phyloP scores from a whole-genome alignment of 2,888 invertebrate genomes.

The Pseudolycoriella hygida region DNA sequence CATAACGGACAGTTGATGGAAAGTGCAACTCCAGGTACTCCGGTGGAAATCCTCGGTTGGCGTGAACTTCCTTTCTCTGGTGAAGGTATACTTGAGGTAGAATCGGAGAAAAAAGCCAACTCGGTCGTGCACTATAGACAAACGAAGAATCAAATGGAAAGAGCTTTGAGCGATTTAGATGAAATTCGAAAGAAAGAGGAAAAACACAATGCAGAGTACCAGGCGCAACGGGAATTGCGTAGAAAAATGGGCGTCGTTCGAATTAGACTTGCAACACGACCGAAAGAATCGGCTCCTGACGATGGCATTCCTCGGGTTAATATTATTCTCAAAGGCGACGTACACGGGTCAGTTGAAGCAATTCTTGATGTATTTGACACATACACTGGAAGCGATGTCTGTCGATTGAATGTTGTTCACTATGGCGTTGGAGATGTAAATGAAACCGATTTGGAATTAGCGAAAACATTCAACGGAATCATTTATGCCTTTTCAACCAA shows the following conservation, averaged over 20 bases:
- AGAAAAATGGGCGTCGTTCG: constrained; percentile 41
- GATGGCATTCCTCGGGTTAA: constrained; percentile 38
- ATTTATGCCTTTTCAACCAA: constrained; percentile 82
- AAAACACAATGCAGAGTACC: constrained; percentile 45
- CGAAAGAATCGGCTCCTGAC: constrained; percentile 33
- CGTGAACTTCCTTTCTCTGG: constrained; percentile 75
- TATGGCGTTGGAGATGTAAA: constrained; percentile 80
- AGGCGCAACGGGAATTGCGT: constrained; percentile 38
- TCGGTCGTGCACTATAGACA: constrained; percentile 49
- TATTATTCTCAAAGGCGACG: constrained; percentile 64
- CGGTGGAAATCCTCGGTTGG: constrained; percentile 86
- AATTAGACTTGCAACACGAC: constrained; percentile 25
- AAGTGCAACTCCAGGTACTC: constrained; percentile 53
- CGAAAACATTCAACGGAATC: constrained; percentile 54
- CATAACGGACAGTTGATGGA: constrained; percentile 49
- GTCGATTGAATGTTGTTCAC: constrained; percentile 69
- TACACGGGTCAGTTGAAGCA: constrained; percentile 92
- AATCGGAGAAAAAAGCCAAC: constrained; percentile 51
- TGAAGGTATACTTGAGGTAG: constrained; percentile 69
- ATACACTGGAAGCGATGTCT: constrained; percentile 54
- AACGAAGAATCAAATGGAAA: constrained; percentile 38
- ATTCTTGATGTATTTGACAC: constrained; percentile 79
- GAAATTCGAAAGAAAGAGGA: constrained; percentile 46
- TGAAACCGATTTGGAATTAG: constrained; percentile 68
- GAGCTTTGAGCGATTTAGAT: constrained; percentile 40